Evolutionary conservation across 1,140 invertebrate genomes (phyloP), one percentile per base, ranked within the genome.

Genomic region (Eciton burchellii): DNA sequence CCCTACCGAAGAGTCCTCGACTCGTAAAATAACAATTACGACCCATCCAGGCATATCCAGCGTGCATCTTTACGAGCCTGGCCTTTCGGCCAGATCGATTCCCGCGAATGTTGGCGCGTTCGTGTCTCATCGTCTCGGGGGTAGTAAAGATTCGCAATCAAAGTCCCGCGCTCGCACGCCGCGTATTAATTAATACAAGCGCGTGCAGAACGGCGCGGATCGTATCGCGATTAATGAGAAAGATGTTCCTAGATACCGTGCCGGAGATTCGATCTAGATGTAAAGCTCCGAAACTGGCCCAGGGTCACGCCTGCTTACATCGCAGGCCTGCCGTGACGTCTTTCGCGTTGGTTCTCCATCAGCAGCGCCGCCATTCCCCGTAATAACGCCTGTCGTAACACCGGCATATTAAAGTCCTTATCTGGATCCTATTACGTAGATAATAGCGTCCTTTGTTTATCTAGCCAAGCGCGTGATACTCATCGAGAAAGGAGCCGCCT

Each of bases 391-490:
- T 6, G 2, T 68, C 81, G 59, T 83, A 66, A 83, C 49, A 26
- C 41, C 62, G 45, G 49, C 24, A 29, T 12, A 59, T 83, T 83
- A 79, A 83, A 65, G 71, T 83, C 79, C 73, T 83, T 83, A 79
- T 83, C 73, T 14, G 35, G 57, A 56, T 63, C 59, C 57, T 81
- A 83, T 83, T 83, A 56, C 79, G 29, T 66, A 49, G 63, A 43
- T 79, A 79, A 79, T 68, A 45, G 35, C 24, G 63, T 79, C 41
- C 49, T 68, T 79, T 79, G 49, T 79, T 79, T 79, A 79, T 68
- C 63, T 57, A 68, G n/a, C 49, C n/a, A 14, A 43, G 21, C 62
- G 6, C 35, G 6, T 6, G 74, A 79, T 77, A 76, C 24, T 77
- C 47, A 77, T 79, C 74, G 21, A 70, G 35, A 43, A 56, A 56